Conservation (phyloP, 2,888 invertebrate genomes). For the Dicyrtomina minuta region DNA sequence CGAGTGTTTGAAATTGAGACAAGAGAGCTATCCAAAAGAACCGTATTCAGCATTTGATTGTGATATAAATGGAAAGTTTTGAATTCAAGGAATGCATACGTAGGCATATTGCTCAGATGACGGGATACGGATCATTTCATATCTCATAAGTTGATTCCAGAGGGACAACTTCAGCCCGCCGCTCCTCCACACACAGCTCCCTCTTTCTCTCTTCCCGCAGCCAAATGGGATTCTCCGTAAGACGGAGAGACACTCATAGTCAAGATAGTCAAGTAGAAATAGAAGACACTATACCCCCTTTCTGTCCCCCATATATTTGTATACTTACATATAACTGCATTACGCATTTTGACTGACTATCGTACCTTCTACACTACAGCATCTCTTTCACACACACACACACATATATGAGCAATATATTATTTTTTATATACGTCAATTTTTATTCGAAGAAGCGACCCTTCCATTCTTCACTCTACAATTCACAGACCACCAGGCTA, state of each 20-base stretch:
- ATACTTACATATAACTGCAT: too few species aligned
- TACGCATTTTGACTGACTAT: too few species aligned
- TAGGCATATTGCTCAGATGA: slow-evolving; percentile 40
- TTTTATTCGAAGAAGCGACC: too few species aligned
- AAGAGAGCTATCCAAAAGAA: slow-evolving; percentile 33
- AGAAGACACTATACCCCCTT: not conserved
- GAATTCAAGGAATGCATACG: slow-evolving; percentile 37
- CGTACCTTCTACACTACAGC: too few species aligned
- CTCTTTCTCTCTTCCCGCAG: not conserved
- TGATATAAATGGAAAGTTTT: slow-evolving; percentile 42
- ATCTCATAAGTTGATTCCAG: slow-evolving; percentile 40
- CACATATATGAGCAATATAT: too few species aligned
- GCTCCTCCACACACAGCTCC: slow-evolving; percentile 9
- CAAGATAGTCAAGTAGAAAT: too few species aligned
- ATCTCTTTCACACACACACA: too few species aligned
- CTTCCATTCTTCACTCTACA: too few species aligned
- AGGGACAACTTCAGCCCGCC: slow-evolving; percentile 31
- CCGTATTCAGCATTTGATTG: slow-evolving; percentile 38
- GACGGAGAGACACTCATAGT: too few species aligned
- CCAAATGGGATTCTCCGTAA: slow-evolving; percentile 16
- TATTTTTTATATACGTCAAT: too few species aligned
- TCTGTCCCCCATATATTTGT: not conserved
- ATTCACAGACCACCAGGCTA: too few species aligned
- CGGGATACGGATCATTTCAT: slow-evolving; percentile 44
- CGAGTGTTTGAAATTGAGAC: slow-evolving; percentile 38